Conservation (phyloP, 2,113 vertebrate genomes). For the Oenanthe oenanthe region DNA sequence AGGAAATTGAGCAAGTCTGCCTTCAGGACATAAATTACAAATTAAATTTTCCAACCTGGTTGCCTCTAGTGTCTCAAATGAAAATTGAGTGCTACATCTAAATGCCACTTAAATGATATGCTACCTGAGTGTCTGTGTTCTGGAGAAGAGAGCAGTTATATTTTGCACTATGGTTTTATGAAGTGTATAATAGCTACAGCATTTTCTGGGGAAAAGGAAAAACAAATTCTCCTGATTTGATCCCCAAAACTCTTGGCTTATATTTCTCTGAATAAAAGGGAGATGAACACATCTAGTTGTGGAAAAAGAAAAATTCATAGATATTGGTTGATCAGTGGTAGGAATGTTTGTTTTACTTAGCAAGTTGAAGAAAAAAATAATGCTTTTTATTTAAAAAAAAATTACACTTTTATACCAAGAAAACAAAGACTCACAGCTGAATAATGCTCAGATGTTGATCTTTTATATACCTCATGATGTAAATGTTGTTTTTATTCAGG, state of each 20-base stretch:
- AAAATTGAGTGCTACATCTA: neutral
- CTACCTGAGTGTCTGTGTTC: neutral
- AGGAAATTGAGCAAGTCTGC: neutral
- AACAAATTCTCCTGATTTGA: neutral
- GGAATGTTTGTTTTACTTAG: neutral
- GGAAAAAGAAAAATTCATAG: neutral
- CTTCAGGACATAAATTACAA: neutral
- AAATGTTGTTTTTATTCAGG: constrained; percentile 71
- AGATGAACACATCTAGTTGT: neutral
- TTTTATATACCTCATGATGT: neutral
- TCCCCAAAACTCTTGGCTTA: neutral
- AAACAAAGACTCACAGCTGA: neutral
- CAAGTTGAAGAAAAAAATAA: neutral
- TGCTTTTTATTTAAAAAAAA: neutral
- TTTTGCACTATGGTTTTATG: neutral
- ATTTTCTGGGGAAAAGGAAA: neutral
- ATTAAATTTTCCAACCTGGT: neutral
- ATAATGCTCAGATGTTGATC: neutral
- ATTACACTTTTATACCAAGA: neutral
- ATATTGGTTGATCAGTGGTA: neutral
- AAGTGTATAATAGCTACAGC: neutral
- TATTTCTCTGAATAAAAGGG: neutral
- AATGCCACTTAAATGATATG: neutral
- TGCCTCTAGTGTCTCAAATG: neutral
- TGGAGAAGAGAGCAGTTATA: neutral